These are phyloP conservation scores for Hypomesus transpacificus DNA, from an alignment of 2,113 vertebrate genomes.

Conservation along the genomic window DNA sequence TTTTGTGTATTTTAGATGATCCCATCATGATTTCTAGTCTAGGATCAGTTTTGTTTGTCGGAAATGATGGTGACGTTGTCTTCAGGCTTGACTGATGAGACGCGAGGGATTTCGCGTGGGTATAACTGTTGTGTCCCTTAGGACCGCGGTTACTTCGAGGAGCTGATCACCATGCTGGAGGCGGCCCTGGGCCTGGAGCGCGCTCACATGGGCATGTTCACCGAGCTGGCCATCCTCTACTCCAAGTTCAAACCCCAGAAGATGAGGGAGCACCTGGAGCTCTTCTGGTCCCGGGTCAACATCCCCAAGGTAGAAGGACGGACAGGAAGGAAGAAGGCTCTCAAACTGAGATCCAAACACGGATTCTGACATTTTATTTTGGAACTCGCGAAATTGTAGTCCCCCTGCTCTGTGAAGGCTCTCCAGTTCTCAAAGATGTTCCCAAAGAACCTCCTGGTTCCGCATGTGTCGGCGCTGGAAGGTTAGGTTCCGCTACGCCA, in stretches of 20 bases:
- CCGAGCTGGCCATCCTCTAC: constrained; percentile 96
- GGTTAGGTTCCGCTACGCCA: not conserved
- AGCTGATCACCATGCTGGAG: constrained; percentile 98
- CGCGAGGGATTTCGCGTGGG: not conserved
- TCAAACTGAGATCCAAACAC: not conserved
- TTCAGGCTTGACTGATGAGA: too few species aligned
- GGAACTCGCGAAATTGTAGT: too few species aligned
- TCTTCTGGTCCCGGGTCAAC: constrained; percentile 99
- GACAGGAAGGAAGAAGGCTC: not conserved
- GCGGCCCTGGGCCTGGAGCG: constrained; percentile 93
- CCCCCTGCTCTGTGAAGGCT: not conserved
- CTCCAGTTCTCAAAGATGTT: not conserved
- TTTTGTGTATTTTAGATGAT: too few species aligned
- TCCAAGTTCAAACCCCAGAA: constrained; percentile 99
- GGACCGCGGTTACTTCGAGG: constrained; percentile 98
- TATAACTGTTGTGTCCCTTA: constrained; percentile 47
- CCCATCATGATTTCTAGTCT: too few species aligned
- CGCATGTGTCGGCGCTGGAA: too few species aligned
- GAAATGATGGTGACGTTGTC: too few species aligned
- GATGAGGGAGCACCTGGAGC: constrained; percentile 97
- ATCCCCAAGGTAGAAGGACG: constrained; percentile 87
- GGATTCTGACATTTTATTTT: not conserved
- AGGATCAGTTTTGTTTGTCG: too few species aligned
- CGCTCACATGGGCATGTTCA: constrained; percentile 99
- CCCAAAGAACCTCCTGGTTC: too few species aligned